A percentile compares a stretch with the other conserved stretches of the same genome.
Evolutionary conservation across 2,797 vertebrate genomes (phyloP).

Genomic region (Hypotaenidia okinawae): DNA sequence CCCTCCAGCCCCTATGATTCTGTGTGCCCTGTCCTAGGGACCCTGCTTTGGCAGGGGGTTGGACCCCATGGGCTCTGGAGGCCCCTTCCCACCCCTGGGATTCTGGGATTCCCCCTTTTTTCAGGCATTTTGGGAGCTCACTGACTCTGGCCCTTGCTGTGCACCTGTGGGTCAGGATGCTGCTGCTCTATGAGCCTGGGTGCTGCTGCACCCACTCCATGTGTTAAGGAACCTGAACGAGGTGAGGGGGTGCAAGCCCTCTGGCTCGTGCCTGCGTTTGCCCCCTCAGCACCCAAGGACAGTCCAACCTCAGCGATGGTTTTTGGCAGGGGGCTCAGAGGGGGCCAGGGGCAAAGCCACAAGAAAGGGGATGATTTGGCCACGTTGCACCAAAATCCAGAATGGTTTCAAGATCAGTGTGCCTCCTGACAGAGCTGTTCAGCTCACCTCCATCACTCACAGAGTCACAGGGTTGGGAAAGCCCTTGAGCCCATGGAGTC

Average conservation of each 20-base stretch:
- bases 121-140: neutral
- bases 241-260: rapidly evolving
- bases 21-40: too few species aligned
- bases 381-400: neutral
- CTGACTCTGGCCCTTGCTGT: neutral
- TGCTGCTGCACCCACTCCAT: neutral
- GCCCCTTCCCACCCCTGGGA: too few species aligned
- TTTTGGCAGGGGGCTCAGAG: neutral
- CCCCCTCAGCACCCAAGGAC: neutral
- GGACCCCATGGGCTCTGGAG: too few species aligned
- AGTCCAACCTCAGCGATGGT: rapidly evolving
- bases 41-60: too few species aligned
- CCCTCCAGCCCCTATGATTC: too few species aligned
- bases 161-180: rapidly evolving
- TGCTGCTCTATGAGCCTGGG: neutral
- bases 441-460: neutral
- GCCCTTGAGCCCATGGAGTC: too few species aligned
- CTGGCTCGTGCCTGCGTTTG: rapidly evolving
- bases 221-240: neutral
- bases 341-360: neutral
- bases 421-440: too few species aligned
- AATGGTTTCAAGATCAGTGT: neutral
- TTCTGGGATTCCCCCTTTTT: too few species aligned
- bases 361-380: neutral
- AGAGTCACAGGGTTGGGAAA: too few species aligned